Base-by-base conservation (phyloP, 2,797 vertebrate genomes). In the Podarcis lilfordi region DNA sequence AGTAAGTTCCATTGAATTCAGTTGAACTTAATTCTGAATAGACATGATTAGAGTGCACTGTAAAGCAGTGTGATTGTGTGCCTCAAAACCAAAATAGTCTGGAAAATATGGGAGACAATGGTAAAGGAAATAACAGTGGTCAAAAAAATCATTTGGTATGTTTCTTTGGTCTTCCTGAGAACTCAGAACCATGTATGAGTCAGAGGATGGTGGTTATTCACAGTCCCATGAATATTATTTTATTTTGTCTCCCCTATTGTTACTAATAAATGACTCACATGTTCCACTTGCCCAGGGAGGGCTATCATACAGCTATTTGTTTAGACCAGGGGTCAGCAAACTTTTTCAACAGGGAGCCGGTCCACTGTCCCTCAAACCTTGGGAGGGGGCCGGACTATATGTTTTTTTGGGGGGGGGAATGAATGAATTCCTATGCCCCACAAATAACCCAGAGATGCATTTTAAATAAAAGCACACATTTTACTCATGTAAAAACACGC, bases 171-270 rank as follows among this genome's bases (percentile, higher is more conserved):
- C 17, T 77, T 85, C 78, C 78, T 81, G 88, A 85, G n/a, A 82
- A 86, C 25, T 86, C 43, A n/a, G 61, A 55, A 86, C 69, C 69
- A 81, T 86, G 50, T 40, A 68, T 89, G 88, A 86, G 43, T 89
- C 84, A 89, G 23, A 81, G 77, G 59, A 85, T 85, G 32, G 40
- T 37, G 29, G 2, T 68, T 89, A 75, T 89, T 89, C 35, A 17
- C 23, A 45, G 17, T 59, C 61, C 80, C 5, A 5, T 78, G 19
- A 83, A 55, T 81, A 86, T 80, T 87, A 29, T 75, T 82, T 64
- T 43, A 59, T 1, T 69, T 43, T 84, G 45, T 40, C 72, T 83
- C 0, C 9, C 69, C 75, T 84, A 79, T 82, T 72, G 45, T 40
- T 23, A 71, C 37, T 82, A 40, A 68, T 35, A 43, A 29, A 59